These are phyloP conservation scores for Choloepus didactylus DNA, from an alignment of 2,797 vertebrate genomes.

Conservation along the genomic window DNA sequence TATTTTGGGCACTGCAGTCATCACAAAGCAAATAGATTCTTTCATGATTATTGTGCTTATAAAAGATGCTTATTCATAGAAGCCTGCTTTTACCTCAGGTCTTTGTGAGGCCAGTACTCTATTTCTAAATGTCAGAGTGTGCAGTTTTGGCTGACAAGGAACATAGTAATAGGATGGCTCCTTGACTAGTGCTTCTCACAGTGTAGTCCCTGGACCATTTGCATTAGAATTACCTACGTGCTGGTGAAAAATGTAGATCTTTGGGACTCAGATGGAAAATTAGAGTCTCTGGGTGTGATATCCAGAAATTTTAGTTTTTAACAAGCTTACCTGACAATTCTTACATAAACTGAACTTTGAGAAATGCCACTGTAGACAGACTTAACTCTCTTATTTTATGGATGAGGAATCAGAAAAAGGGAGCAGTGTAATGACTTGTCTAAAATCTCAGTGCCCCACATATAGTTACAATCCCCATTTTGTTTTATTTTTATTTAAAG, in stretches of 20 bases:
- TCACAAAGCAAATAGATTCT: neutral
- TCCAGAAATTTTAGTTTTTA: slow-evolving; percentile 2
- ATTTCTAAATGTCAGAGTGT: neutral
- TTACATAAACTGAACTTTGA: slow-evolving; percentile 15
- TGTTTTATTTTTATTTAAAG: too few relatives aligned
- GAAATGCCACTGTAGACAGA: neutral
- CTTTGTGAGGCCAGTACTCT: neutral
- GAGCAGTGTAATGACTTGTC: neutral
- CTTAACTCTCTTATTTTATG: neutral
- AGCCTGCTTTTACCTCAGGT: neutral
- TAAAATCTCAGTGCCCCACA: neutral
- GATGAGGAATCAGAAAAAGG: neutral
- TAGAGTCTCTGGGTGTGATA: neutral
- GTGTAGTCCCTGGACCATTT: neutral
- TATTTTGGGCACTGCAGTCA: neutral
- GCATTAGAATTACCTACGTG: neutral
- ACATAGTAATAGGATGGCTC: neutral
- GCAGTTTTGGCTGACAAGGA: neutral
- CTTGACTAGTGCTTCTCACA: neutral
- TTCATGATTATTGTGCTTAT: neutral
- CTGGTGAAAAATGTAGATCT: neutral
- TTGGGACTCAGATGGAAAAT: neutral
- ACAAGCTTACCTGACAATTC: neutral
- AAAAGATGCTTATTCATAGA: slow-evolving; percentile 13
- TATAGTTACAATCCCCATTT: neutral